Evolutionary conservation across 2,888 invertebrate genomes (phyloP).

Genomic region (Tiphia femorata): DNA sequence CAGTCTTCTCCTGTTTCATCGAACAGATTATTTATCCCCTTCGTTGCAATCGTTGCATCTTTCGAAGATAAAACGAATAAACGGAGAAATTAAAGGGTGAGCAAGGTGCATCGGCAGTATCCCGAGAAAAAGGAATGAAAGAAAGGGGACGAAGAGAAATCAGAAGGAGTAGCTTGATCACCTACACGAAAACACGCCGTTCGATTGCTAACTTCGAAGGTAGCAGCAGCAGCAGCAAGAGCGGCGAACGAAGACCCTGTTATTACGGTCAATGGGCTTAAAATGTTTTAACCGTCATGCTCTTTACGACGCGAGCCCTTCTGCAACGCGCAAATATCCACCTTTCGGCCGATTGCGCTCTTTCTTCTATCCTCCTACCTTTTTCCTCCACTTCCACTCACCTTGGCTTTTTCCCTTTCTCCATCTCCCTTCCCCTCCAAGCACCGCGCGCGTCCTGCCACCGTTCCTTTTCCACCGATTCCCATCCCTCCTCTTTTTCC

Average conservation of each 20-base stretch:
- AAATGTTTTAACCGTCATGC: slow-evolving; percentile 53
- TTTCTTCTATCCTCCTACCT: slow-evolving; percentile 6
- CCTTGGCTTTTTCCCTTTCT: slow-evolving; percentile 12
- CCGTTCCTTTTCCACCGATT: slow-evolving; percentile 17
- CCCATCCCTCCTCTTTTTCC: slow-evolving; percentile 12
- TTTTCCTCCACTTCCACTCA: background rate
- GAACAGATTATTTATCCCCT: too few species aligned
- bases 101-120: too few species aligned
- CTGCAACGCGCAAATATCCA: slow-evolving; percentile 43
- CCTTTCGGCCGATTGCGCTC: slow-evolving; percentile 41
- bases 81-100: too few species aligned
- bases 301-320: slow-evolving; percentile 42
- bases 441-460: background rate
- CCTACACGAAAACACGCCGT: slow-evolving; percentile 9
- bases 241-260: slow-evolving; percentile 47
- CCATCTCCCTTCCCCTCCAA: background rate
- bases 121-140: background rate
- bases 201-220: too few species aligned
- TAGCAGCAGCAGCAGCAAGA: slow-evolving; percentile 29
- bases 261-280: slow-evolving; percentile 53
- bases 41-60: too few species aligned
- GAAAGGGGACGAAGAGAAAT: background rate
- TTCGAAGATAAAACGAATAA: too few species aligned
- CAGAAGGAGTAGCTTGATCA: slow-evolving; percentile 15
- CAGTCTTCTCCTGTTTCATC: too few species aligned